Conservation (phyloP, 2,888 invertebrate genomes). For the Andrena hattorfiana region DNA sequence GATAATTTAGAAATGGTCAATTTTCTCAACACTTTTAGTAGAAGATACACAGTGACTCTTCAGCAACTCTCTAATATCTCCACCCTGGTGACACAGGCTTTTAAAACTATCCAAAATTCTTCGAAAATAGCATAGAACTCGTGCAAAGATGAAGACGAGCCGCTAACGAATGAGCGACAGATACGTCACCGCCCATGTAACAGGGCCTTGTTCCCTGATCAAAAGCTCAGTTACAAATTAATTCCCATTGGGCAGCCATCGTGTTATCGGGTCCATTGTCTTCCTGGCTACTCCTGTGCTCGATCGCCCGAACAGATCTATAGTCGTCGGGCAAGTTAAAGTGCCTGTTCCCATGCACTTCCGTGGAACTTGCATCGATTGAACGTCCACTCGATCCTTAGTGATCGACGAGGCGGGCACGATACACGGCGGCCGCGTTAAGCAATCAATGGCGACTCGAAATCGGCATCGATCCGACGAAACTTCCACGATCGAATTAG, state of each 20-base stretch:
- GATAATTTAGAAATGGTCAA: too few relatives aligned
- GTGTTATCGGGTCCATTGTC: conserved; percentile 18
- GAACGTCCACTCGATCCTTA: conserved; percentile 38
- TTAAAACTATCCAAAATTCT: too few relatives aligned
- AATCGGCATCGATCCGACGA: conserved; percentile 3
- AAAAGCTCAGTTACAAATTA: conserved; percentile 17
- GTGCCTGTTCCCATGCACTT: conserved; percentile 34
- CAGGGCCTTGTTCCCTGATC: background rate
- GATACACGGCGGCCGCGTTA: background rate
- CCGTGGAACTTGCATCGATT: conserved; percentile 45
- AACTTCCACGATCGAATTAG: conserved; percentile 41
- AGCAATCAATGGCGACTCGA: conserved; percentile 25
- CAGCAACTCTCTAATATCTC: too few relatives aligned
- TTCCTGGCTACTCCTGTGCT: conserved; percentile 1
- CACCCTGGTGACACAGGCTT: too few relatives aligned
- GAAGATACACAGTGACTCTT: too few relatives aligned
- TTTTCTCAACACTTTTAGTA: too few relatives aligned
- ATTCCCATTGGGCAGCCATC: conserved; percentile 14
- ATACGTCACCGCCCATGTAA: background rate
- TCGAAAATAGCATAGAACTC: background rate
- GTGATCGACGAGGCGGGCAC: conserved; percentile 20
- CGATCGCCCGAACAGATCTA: conserved; percentile 37
- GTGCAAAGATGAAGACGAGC: background rate
- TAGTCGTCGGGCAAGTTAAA: conserved; percentile 50
- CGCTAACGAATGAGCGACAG: background rate